Evolutionary conservation across 2,888 invertebrate genomes (phyloP), one percentile per base, ranked within the genome.

Genomic region (Sclerodermus sp.): DNA sequence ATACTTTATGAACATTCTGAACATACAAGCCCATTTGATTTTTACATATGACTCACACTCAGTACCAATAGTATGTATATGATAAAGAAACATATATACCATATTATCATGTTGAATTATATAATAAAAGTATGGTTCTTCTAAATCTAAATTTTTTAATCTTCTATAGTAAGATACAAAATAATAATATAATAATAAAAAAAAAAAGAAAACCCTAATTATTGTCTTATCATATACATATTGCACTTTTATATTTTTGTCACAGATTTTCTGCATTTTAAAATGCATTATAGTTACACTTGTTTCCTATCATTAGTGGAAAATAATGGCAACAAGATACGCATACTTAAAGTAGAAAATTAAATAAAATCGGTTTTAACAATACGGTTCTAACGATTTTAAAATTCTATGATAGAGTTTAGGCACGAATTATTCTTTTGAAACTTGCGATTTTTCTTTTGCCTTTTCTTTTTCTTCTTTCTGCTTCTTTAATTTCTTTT

Each of bases 401-500:
- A 31, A 31, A 31, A 12, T 31, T 31, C 12, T 31, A 31, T 10
- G n/a, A n/a, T n/a, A n/a, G n/a, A n/a, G n/a, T n/a, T n/a, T n/a
- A 15, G 39, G 14, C 14, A 15, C 16, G 4, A 10, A 15, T 15
- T 36, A n/a, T 10, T 14, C 4, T 36, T 36, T 36, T 10, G 39
- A 39, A 18, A 18, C 3, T 16, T 17, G 12, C 15, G 39, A 14
- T 8, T 39, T 39, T 13, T 39, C 18, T 31, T 34, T 49, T 44
- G 39, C 44, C 40, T 40, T 32, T 32, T 45, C 46, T 47, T 63
- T 62, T 34, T 70, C 64, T 9, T 71, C 68, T 42, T 73, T 67
- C 8, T 70, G 67, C 34, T 76, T 74, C 48, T 76, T 76, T 23
- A 70, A 45, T 60, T 89, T 88, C 62, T 85, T 83, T 68, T 87